Evolutionary conservation across 1,140 invertebrate genomes (phyloP), one percentile per base, ranked within the genome.

Genomic region (Hydropsyche tenuis): DNA sequence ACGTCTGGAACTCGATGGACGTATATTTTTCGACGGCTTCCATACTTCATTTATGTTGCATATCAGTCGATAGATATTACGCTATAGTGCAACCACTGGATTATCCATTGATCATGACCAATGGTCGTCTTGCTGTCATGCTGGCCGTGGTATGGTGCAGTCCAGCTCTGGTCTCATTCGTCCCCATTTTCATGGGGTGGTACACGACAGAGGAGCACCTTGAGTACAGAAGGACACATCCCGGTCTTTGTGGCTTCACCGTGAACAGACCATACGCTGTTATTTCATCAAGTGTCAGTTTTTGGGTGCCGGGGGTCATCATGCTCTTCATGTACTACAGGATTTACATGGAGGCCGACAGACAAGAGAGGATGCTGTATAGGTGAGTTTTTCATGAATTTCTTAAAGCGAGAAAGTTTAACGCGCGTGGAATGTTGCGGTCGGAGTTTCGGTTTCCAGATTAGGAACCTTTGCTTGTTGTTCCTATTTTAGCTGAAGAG

Each of bases 281-380:
- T 70, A 89, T 98, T 43, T 97, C 95, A 18, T 96, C 94, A 23
- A 91, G 92, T 83, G 91, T 98, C 62, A 96, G 95, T 78, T 98
- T 98, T 83, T 98, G 96, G 96, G 91, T 96, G 53, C 96, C 96
- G 0, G 94, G 94, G 48, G 90, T 95, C 77, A 94, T 97, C 73
- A 98, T 98, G 96, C 88, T 97, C 56, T 92, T 92, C 79, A 96
- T 96, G 88, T 98, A 98, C 83, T 94, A 93, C 84, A 89, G 93
- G 81, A 97, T 98, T 78, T 97, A 95, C 83, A 86, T 90, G 75
- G 96, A 97, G 81, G 96, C 96, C 0, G 91, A 95, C 77, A 87
- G 94, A 14, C 96, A 98, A 82, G 96, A 97, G 81, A 89, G 94
- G 62, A 92, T 95, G 89, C 86, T 96, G 3, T 95, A 95, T 84